These are phyloP conservation scores for Heliconius aoede DNA, from an alignment of 2,888 invertebrate genomes.

Conservation along the genomic window DNA sequence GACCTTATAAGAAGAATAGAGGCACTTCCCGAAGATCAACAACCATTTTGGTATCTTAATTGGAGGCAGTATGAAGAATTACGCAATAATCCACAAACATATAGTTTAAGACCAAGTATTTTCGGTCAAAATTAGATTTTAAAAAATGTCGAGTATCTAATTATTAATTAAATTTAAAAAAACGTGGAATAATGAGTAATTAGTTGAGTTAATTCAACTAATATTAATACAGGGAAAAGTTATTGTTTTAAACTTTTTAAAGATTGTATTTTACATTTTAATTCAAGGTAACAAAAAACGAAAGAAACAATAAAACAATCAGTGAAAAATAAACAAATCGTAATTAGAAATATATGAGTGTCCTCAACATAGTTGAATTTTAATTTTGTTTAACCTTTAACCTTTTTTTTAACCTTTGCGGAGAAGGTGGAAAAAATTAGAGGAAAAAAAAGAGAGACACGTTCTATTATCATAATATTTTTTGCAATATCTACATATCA, in stretches of 20 bases:
- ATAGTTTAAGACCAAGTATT: constrained; percentile 59
- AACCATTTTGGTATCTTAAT: constrained; percentile 88
- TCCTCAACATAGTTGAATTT: too few species aligned
- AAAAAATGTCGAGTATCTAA: too few species aligned
- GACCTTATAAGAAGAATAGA: constrained; percentile 83
- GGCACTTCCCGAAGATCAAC: constrained; percentile 84
- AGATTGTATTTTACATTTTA: neutral
- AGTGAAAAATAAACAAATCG: neutral
- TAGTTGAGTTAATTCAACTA: too few species aligned
- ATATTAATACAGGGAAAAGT: neutral
- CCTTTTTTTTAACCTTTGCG: too few species aligned
- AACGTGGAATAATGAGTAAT: too few species aligned
- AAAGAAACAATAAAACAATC: neutral
- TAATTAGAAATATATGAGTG: neutral
- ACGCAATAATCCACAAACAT: constrained; percentile 68
- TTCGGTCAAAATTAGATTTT: constrained; percentile 48
- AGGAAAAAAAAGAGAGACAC: neutral
- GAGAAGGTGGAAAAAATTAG: neutral
- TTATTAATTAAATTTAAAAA: too few species aligned
- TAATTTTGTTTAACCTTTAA: neutral
- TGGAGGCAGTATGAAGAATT: constrained; percentile 84
- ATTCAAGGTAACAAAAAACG: neutral
- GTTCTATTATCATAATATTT: neutral
- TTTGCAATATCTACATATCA: constrained; percentile 1
- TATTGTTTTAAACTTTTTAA: neutral